These are phyloP conservation scores for Nesometra sesokonis DNA, from an alignment of 35 echinoderm and acorn worm species.

Conservation along the genomic window DNA sequence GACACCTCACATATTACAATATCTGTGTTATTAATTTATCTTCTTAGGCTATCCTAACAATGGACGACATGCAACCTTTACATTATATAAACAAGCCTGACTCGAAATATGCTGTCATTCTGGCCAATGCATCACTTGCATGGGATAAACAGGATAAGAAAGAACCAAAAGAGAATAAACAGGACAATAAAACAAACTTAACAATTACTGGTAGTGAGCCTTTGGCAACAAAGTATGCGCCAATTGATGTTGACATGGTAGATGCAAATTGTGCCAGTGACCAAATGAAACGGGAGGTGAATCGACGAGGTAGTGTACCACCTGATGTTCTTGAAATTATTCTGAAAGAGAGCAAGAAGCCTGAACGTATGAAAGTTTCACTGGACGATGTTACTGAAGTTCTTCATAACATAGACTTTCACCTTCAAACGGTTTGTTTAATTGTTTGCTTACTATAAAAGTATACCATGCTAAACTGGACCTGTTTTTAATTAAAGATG, in stretches of 20 bases:
- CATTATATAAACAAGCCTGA: slow-evolving; percentile 32
- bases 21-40: background rate
- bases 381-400: slow-evolving; percentile 24
- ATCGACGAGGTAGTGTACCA: background rate
- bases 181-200: background rate
- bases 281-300: background rate
- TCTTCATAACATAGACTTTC: slow-evolving; percentile 62
- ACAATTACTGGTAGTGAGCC: background rate
- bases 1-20: background rate
- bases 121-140: slow-evolving; percentile 56
- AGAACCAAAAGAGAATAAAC: slow-evolving; percentile 9
- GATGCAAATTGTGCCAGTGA: background rate
- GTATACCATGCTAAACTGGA: too few relatives aligned
- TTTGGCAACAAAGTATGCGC: background rate
- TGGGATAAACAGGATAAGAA: slow-evolving; percentile 82
- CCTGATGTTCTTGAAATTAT: background rate
- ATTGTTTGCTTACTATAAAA: background rate
- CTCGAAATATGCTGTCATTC: slow-evolving; percentile 48
- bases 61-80: slow-evolving; percentile 58
- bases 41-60: slow-evolving; percentile 58
- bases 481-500: too few relatives aligned
- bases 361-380: background rate
- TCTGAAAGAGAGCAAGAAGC: background rate
- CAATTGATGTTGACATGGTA: background rate
- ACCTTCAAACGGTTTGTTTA: slow-evolving; percentile 44